A percentile compares a stretch with the other conserved stretches of the same genome.
These are phyloP conservation scores for Anas platyrhynchos DNA, from an alignment of 2,113 vertebrate genomes.

Conservation along the genomic window DNA sequence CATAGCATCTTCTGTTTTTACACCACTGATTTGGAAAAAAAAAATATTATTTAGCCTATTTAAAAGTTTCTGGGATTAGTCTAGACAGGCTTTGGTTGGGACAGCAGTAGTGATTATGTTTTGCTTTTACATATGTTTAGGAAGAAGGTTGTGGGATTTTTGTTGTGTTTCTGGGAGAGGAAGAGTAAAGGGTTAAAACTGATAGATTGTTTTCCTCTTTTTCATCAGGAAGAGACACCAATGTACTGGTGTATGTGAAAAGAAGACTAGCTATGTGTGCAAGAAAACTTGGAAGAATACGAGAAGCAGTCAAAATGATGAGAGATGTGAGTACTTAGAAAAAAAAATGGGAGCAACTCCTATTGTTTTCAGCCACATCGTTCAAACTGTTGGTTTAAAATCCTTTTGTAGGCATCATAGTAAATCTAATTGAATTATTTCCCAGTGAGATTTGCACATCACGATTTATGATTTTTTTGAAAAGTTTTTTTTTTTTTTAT, in stretches of 20 bases:
- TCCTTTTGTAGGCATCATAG: not conserved
- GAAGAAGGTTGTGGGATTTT: not conserved
- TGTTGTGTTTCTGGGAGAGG: not conserved
- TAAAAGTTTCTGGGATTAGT: not conserved
- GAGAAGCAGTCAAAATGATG: conserved; percentile 99
- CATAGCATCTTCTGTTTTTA: not conserved
- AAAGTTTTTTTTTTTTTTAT: too few species aligned
- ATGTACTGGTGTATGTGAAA: conserved; percentile 96
- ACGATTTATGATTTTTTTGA: not conserved
- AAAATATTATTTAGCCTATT: not conserved
- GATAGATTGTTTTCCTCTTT: conserved; percentile 6
- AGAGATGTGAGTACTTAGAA: conserved; percentile 91
- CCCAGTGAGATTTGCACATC: not conserved
- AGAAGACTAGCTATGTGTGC: conserved; percentile 98
- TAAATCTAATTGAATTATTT: not conserved
- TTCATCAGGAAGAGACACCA: conserved; percentile 92
- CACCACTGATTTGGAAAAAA: not conserved
- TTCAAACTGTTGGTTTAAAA: not conserved
- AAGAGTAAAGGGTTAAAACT: not conserved
- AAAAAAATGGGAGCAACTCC: not conserved
- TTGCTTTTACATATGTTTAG: not conserved
- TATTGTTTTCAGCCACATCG: not conserved
- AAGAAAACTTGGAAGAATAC: conserved; percentile 94
- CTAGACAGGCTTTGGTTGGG: not conserved
- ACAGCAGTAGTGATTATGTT: not conserved